Base-by-base conservation (phyloP, 2,888 invertebrate species). In the Hemistola chrysoprasaria region DNA sequence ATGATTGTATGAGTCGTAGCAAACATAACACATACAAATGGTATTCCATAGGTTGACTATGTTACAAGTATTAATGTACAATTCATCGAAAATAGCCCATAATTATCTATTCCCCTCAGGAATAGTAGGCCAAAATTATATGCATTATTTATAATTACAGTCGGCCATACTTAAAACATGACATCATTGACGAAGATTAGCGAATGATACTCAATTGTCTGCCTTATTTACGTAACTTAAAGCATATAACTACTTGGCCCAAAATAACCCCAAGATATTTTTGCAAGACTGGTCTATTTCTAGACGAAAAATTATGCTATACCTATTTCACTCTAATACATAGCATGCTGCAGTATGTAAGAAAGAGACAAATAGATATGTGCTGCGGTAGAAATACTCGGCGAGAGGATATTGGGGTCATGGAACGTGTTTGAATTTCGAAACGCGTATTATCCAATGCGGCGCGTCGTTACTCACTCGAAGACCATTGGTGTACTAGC, bases 401-500 rank as follows among this genome's bases (percentile, higher is more conserved):
- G 61, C 58, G 48, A 67, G 67, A 65, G 69, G 62, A 77, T 72
- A 81, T 76, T 73, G 82, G 80, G 87, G 86, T 87, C 86, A 87
- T 76, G 72, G 83, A 83, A 83, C 85, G 82, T 78, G 83, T 85
- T 86, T 86, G 79, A 86, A 86, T 85, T 85, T 84, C 81, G 83
- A 86, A 84, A 81, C 78, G 74, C 76, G 78, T 78, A 63, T 72
- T 71, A 67, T 80, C 87, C 87, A 87, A 87, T 87, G 71, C 82
- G 73, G 71, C 66, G 78, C 78, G 73, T 68, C 71, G 71, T 69
- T 69, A 65, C 63, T 65, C 69, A 69, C 62, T 64, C 63, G 58
- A 60, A 61, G 74, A 66, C 74, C 71, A 87, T 87, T 87, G 87
- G 87, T 16, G 16, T 16, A 2, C 16, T 4, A 16, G 36, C 36